Base-by-base conservation (phyloP, 2,797 vertebrate species). In the Artibeus jamaicensis region DNA sequence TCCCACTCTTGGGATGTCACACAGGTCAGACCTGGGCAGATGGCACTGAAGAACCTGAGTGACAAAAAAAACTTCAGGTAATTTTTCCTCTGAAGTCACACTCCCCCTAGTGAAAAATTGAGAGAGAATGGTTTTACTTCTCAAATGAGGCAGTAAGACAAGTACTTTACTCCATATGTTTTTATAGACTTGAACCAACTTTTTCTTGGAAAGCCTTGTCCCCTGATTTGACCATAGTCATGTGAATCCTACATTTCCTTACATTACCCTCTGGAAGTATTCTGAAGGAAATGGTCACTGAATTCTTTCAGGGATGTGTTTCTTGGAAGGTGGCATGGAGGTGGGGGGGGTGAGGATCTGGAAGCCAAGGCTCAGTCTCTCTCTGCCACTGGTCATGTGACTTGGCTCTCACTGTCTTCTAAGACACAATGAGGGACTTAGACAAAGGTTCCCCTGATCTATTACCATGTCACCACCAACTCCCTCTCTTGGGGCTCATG, bases 1-100 rank as follows among this genome's bases (percentile, higher is more conserved):
- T 7, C 18, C 81, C 5, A 0, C 8, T 37, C 39, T 37, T 24
- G 24, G 34, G 10, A 19, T 24, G 12, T 21, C 42, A 0, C 0
- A 0, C 3, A 12, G 50, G 39, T 48, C 21, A 10, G 59, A 6
- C 37, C 68, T 50, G 7, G 9, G 4, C 70, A 9, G 34, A 50
- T 2, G 4, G 65, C 24, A 1, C 21, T 14, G 10, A 39, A 29
- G 18, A 81, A 18, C 18, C 42, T 46, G 21, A 44, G 10, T 10
- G 37, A 67, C 14, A 8, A 78, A 29, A 7, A n/a, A 65, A n/a
- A 81, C 37, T 46, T 37, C 2, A 70, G 32, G 3, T 1, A 37
- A 57, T 67, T 76, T 57, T 50, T 9, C 19, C n/a, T 70, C 46
- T 44, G 22, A 89, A 39, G 26, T n/a, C 21, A 76, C 4, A 32